Conservation (phyloP, 2,113 vertebrate species). For the Naja naja region DNA sequence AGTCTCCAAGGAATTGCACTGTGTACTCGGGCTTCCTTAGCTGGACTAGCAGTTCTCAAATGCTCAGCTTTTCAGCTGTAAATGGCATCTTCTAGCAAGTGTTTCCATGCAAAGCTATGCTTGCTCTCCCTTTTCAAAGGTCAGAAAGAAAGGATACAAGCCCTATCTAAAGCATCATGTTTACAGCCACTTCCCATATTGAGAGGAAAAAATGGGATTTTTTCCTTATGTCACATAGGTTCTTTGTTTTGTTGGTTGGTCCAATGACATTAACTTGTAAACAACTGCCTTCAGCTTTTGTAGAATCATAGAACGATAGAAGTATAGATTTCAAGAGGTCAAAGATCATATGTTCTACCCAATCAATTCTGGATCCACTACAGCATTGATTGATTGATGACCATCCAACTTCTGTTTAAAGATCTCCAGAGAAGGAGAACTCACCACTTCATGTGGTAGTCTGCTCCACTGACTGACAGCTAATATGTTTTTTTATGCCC, state of each 20-base stretch:
- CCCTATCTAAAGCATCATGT: neutral
- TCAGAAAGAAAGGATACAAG: constrained; percentile 12
- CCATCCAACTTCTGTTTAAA: neutral
- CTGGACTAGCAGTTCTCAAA: constrained; percentile 15
- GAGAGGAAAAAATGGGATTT: neutral
- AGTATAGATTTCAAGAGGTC: neutral
- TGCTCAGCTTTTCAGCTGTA: constrained; percentile 22
- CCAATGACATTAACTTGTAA: neutral
- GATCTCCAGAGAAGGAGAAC: neutral
- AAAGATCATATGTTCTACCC: neutral
- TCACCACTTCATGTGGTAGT: neutral
- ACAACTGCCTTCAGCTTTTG: neutral
- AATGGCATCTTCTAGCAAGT: neutral
- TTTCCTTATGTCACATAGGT: neutral
- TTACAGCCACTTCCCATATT: neutral
- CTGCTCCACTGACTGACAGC: neutral
- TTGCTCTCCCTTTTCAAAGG: constrained; percentile 12
- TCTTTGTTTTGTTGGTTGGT: neutral
- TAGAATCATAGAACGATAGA: neutral
- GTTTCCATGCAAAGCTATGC: neutral
- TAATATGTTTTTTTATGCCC: neutral
- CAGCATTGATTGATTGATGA: neutral
- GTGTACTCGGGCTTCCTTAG: neutral
- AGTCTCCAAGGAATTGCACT: constrained; percentile 10
- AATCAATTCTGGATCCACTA: neutral